A percentile compares a stretch with the other conserved stretches of the same genome.
phyloP scores from a whole-genome alignment of 2,113 vertebrate genomes.

The Aspidoscelis tigris region DNA sequence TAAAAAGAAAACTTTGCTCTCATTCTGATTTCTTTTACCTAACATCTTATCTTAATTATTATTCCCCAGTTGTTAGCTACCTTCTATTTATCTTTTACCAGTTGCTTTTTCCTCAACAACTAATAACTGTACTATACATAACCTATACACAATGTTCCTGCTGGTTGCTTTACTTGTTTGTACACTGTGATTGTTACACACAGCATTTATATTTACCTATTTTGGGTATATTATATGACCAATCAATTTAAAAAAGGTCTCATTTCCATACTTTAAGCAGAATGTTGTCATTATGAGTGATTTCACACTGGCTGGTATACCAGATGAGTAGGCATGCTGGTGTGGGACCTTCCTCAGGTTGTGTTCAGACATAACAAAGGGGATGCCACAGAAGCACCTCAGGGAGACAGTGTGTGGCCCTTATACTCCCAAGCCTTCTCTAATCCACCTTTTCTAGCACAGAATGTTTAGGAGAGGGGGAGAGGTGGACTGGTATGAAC shows the following conservation, averaged over 20 bases:
- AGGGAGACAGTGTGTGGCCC: too few relatives aligned
- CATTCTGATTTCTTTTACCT: background rate
- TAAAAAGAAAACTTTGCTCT: background rate
- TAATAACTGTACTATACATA: background rate
- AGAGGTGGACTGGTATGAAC: too few relatives aligned
- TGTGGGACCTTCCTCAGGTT: too few relatives aligned
- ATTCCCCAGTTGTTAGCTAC: background rate
- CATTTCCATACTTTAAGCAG: background rate
- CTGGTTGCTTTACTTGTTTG: background rate
- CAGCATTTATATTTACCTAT: background rate
- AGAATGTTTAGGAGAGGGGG: too few relatives aligned
- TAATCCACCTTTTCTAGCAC: too few relatives aligned
- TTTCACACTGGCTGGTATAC: too few relatives aligned
- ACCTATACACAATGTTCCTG: background rate
- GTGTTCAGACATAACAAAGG: too few relatives aligned
- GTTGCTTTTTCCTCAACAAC: background rate
- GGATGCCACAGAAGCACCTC: too few relatives aligned
- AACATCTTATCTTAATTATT: background rate
- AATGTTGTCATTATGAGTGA: background rate
- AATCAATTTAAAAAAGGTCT: background rate
- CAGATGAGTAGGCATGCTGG: too few relatives aligned
- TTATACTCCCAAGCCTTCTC: too few relatives aligned
- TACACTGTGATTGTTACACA: background rate
- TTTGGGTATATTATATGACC: background rate
- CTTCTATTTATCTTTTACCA: background rate